Evolutionary conservation across 2,888 invertebrate genomes (phyloP), one percentile per base, ranked within the genome.

Genomic region (Biston betularia): DNA sequence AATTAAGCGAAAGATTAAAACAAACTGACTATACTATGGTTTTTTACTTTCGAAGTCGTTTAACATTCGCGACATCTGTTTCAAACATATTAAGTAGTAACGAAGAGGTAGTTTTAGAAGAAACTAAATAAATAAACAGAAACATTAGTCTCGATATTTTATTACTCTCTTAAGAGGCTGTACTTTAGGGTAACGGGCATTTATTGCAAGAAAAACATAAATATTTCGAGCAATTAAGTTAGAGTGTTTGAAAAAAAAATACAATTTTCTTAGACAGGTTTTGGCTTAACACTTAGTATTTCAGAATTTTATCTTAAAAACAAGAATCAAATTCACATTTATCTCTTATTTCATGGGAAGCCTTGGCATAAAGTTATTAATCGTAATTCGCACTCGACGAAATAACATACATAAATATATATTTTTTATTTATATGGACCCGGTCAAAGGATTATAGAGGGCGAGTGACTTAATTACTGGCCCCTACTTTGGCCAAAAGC

Each of bases 171-270:
- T 40, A 12, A 9, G 15, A 52, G 60, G 53, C 15, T 24, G 38
- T 61, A 61, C 45, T 48, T 62, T 40, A 54, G 10, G n/a, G 12
- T 24, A 52, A 46, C n/a, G 6, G 62, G n/a, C 62, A 11, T 54
- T 62, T 62, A 54, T 9, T 42, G 48, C 33, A 14, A 48, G 38
- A 10, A 44, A 24, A n/a, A 40, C 40, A 34, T 54, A 40, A 61
- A 48, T 55, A n/a, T 9, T 45, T 53, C 6, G 11, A 52, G 42
- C 59, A 52, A 52, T 59, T 10, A 42, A 9, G 6, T 34, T 12
- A 34, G 6, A 33, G 35, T 48, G 49, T 49, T 46, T 33, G n/a
- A n/a, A 33, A 46, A 15, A 46, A 15, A 7, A 9, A 2, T 0
- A 15, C 8, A 9, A 15, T 46, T 3, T 46, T 46, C 15, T 15